Conservation (phyloP, 2,113 vertebrate species). For the Thalassarche chlororhynchos region DNA sequence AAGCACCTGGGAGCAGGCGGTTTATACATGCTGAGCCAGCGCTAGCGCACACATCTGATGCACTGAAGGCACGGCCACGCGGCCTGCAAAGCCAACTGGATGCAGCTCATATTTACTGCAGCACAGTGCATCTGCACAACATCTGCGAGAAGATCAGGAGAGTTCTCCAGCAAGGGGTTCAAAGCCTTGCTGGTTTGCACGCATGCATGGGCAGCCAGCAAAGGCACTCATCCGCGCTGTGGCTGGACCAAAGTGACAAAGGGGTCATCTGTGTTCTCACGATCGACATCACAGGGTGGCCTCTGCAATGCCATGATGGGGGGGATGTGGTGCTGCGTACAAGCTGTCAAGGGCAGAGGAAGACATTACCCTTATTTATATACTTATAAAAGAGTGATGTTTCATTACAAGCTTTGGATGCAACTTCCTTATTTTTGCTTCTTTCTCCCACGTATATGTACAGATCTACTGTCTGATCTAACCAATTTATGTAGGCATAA, state of each 20-base stretch:
- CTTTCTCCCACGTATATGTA: neutral
- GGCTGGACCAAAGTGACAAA: neutral
- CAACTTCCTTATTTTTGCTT: neutral
- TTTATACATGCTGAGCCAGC: neutral
- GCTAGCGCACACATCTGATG: neutral
- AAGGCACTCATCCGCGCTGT: rapidly evolving
- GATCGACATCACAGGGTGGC: neutral
- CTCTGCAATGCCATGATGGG: neutral
- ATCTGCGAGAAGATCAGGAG: neutral
- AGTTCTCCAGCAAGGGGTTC: neutral
- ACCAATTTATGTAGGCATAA: neutral
- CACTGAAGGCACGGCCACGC: neutral
- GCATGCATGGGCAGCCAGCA: neutral
- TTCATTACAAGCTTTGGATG: neutral
- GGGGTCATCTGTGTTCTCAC: neutral
- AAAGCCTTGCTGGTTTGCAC: neutral
- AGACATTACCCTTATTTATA: neutral
- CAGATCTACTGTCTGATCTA: neutral
- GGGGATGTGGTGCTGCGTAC: neutral
- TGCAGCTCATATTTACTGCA: neutral
- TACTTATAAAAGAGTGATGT: neutral
- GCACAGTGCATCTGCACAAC: neutral
- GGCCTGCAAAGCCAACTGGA: neutral
- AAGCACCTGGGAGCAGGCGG: neutral
- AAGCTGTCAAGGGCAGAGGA: neutral